phyloP scores from a whole-genome alignment of 2,113 vertebrate species.

The Rhadina sibilatrix region DNA sequence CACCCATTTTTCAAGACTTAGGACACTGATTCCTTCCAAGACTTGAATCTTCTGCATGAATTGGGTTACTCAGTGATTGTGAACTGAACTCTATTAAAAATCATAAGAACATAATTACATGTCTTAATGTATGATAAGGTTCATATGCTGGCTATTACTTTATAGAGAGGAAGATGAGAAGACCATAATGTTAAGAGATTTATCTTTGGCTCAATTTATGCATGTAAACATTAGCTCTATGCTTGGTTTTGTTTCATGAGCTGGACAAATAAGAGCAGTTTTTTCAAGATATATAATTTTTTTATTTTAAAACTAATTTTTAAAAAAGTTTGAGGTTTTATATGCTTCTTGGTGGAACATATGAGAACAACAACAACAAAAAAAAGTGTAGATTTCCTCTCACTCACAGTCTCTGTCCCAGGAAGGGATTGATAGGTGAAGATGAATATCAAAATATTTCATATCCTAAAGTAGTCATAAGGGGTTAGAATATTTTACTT shows the following conservation, averaged over 20 bases:
- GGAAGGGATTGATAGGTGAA: not conserved
- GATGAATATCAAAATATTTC: not conserved
- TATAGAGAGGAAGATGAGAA: not conserved
- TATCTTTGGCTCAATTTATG: not conserved
- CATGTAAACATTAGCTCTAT: not conserved
- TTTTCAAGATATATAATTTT: not conserved
- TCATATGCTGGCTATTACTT: not conserved
- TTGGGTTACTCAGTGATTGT: not conserved
- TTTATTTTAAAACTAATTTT: not conserved
- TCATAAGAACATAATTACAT: not conserved
- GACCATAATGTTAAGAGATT: not conserved
- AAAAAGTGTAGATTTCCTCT: not conserved
- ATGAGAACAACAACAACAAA: not conserved
- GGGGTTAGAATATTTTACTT: not conserved
- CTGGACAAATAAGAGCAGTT: not conserved
- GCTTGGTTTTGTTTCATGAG: not conserved
- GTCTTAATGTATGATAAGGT: not conserved
- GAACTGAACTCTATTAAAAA: not conserved
- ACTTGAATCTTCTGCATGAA: not conserved
- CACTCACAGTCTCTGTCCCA: not conserved
- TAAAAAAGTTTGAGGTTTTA: not conserved
- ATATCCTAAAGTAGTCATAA: not conserved
- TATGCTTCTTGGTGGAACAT: not conserved
- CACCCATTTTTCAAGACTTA: not conserved
- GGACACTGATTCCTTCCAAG: not conserved